Base-by-base conservation (phyloP, 2,797 vertebrate genomes). In the Brotula barbata region DNA sequence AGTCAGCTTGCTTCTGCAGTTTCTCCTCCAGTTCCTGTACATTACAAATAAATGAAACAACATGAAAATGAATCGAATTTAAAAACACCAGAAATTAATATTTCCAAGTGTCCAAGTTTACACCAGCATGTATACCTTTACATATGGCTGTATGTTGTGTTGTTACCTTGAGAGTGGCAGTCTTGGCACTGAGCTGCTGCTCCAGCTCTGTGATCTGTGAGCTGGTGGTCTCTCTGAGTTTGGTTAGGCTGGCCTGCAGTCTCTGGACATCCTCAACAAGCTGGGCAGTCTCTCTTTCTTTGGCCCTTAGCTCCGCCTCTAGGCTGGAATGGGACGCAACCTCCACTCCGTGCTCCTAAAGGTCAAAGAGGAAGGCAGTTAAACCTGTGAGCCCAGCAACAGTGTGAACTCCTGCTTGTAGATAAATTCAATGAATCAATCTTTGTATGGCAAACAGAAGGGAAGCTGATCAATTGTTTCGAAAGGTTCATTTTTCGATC, bases 181-280 rank as follows among this genome's bases (percentile, higher is more conserved):
- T 94, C 90, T 97, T 97, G 90, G 89, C 92, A 0, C 89, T 94
- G 75, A 99, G 93, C 88, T 99, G 96, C 90, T 95, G 93, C 89
- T 99, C 95, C 33, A 99, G 94, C 86, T 95, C 94, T 17, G 92
- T 89, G 85, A 97, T 97, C 81, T 98, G 96, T 81, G 92, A 94
- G 90, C 93, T 92, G 21, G 95, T 96, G 81, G 93, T 96, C 89
- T 98, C 96, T 37, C 95, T 87, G 75, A 98, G 95, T 90, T 94
- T 95, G 87, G 92, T 94, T 87, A 99, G 94, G 93, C 93, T 97
- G 92, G 93, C 93, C 92, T 99, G 97, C 86, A 99, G 95, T 80
- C 96, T 91, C 91, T 98, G 97, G 54, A 99, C 95, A 11, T 99
- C 97, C 75, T 98, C 97, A 23, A 98, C 94, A 49, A 99, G 93